Evolutionary conservation across 2,113 vertebrate species (phyloP), one percentile per base, ranked within the genome.

Genomic region (Otus sunia): DNA sequence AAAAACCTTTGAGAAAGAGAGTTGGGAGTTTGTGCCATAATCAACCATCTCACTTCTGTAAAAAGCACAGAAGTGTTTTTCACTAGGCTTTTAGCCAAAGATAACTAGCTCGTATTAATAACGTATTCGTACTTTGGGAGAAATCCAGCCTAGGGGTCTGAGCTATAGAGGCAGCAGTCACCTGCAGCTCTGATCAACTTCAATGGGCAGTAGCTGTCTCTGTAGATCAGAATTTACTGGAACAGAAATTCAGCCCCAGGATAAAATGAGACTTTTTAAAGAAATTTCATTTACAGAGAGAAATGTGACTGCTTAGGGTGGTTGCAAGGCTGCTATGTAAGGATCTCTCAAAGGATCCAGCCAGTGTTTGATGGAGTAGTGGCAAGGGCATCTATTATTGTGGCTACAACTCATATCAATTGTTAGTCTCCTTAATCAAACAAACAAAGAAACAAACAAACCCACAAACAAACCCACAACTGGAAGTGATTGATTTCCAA

Each of bases 121-220:
- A 94, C 75, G n/a, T 52, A 85, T 91, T 89, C 5, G 0, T 91
- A 91, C 78, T 91, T 47, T 71, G 84, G 74, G 67, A 96, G 71
- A 88, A 92, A 94, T 62, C n/a, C 89, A 96, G 92, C 94, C 95
- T 91, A 86, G 73, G 92, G 96, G 73, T 17, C 91, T 96, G 77
- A 96, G 83, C 91, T 89, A n/a, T 7, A 87, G 73, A 95, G 81
- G 81, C 71, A 87, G 59, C 0, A 11, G 95, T 95, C 91, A 96
- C 92, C 87, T 92, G 71, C 91, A 96, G 87, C 86, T 95, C 89
- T 91, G 89, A 97, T 92, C 90, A 91, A 52, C 94, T 97, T 97
- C 87, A 94, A 7, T 91, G 59, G 59, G 81, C 96, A 94, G 53
- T 71, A 92, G 74, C 73, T 87, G 90, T 88, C 95, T 94, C 96